These are phyloP conservation scores for Mesitornis unicolor DNA, from an alignment of 2,113 vertebrate species.

Conservation along the genomic window DNA sequence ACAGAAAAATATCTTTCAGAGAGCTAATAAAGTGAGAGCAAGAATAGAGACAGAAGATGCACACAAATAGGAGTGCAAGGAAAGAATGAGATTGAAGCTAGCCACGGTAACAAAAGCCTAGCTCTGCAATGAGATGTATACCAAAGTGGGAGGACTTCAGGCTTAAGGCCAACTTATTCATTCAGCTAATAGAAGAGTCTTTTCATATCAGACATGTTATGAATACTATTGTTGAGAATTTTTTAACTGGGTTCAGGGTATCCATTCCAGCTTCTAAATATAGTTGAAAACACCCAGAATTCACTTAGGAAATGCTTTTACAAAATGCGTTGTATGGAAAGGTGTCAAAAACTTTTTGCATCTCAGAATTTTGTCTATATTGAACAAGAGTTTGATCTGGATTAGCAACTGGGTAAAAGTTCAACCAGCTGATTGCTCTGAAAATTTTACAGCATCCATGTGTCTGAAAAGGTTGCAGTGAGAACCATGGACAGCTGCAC, in stretches of 20 bases:
- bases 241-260: background rate
- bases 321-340: background rate
- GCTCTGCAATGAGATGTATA: background rate
- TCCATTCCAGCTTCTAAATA: background rate
- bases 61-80: background rate
- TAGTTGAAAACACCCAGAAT: background rate
- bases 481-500: background rate
- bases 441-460: background rate
- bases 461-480: background rate
- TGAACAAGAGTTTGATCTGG: background rate
- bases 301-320: background rate
- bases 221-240: background rate
- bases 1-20: background rate
- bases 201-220: background rate
- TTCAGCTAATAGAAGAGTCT: background rate
- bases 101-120: background rate
- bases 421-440: background rate
- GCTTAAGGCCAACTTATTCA: background rate
- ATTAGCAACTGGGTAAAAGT: background rate
- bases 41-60: background rate
- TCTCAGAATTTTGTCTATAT: background rate
- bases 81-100: background rate
- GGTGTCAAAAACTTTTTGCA: background rate
- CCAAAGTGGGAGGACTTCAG: background rate
- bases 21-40: background rate